Evolutionary conservation across 2,113 vertebrate species (phyloP).

Genomic region (Ariopsis seemanni): DNA sequence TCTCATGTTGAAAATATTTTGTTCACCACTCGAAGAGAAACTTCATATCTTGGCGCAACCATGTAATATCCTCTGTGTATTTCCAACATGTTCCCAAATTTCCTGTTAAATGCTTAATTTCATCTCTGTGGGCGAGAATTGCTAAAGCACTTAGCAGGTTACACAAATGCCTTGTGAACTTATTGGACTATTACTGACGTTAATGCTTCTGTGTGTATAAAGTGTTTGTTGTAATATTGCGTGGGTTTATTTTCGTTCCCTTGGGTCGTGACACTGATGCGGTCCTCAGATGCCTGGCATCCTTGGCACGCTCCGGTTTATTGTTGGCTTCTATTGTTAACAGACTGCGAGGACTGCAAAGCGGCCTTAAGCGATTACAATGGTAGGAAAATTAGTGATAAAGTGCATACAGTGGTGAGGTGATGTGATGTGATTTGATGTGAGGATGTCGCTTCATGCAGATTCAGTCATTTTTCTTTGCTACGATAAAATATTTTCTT

Average conservation of each 20-base stretch:
- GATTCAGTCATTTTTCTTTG: background rate
- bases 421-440: background rate
- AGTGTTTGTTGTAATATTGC: slow-evolving; percentile 1
- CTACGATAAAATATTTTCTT: background rate
- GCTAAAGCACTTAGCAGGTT: slow-evolving; percentile 52
- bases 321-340: background rate
- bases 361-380: background rate
- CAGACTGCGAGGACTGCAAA: background rate
- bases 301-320: slow-evolving; percentile 8
- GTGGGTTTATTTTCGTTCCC: slow-evolving; percentile 31
- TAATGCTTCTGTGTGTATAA: slow-evolving; percentile 26
- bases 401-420: background rate
- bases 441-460: background rate
- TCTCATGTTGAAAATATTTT: too few relatives aligned
- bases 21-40: too few relatives aligned
- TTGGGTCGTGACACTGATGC: slow-evolving; percentile 32
- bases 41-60: too few relatives aligned
- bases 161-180: slow-evolving; percentile 47
- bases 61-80: too few relatives aligned
- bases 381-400: background rate
- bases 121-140: background rate
- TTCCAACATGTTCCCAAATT: background rate
- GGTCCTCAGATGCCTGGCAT: slow-evolving; percentile 6
- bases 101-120: background rate
- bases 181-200: slow-evolving; percentile 41